Percentiles rank a stretch among this genome's conserved stretches.
phyloP scores from a whole-genome alignment of 2,797 vertebrate genomes.

The Myotis myotis region DNA sequence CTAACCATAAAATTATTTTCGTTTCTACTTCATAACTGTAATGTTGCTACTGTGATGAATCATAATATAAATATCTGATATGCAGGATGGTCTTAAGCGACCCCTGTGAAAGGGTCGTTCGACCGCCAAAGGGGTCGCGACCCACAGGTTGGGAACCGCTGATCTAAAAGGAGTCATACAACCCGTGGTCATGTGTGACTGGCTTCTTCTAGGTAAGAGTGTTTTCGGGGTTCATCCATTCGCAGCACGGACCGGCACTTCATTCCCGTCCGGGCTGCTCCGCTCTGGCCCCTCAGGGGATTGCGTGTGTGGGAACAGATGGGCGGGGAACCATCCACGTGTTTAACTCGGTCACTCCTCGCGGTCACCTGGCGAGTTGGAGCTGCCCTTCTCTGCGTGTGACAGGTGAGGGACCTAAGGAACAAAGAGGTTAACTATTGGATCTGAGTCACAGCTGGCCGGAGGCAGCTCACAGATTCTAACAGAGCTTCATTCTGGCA shows the following conservation, averaged over 20 bases:
- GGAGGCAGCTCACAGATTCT: neutral
- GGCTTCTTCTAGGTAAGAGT: neutral
- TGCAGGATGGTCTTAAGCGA: too few species aligned
- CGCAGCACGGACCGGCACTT: rapidly evolving
- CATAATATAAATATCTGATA: too few species aligned
- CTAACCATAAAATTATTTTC: too few species aligned
- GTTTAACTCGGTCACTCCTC: neutral
- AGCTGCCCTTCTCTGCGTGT: neutral
- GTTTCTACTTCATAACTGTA: too few species aligned
- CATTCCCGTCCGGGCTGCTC: neutral
- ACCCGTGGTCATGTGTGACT: neutral
- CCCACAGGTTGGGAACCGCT: too few species aligned
- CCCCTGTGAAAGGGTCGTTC: too few species aligned
- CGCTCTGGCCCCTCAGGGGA: neutral
- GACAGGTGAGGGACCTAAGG: neutral
- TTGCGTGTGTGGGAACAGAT: neutral
- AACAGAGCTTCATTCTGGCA: neutral
- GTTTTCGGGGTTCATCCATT: neutral
- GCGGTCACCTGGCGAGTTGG: rapidly evolving
- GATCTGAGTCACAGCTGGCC: too few species aligned
- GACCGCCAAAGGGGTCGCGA: too few species aligned
- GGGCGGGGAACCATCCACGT: rapidly evolving
- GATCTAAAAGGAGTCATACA: rapidly evolving
- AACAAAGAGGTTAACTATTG: neutral
- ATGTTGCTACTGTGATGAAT: too few species aligned